These are phyloP conservation scores for Oncorhynchus masou DNA, from an alignment of 2,113 vertebrate species.

Conservation along the genomic window DNA sequence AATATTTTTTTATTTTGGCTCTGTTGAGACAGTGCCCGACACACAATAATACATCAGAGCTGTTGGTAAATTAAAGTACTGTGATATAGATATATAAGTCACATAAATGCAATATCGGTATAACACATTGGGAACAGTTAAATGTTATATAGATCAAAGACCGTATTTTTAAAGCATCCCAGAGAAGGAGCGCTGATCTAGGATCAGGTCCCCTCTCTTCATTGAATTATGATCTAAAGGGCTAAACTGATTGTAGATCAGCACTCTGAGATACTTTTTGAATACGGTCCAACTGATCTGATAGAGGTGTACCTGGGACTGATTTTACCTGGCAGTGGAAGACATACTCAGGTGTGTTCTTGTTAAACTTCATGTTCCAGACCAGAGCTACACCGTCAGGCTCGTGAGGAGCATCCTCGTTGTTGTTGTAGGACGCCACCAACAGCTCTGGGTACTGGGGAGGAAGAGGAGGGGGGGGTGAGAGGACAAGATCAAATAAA, in stretches of 20 bases:
- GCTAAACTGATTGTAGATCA: no score
- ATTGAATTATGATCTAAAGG: no score
- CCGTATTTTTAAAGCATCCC: no score
- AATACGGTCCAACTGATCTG: background rate
- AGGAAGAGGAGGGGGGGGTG: background rate
- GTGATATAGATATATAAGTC: background rate
- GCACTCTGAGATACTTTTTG: background rate
- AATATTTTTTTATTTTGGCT: background rate
- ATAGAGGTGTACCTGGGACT: background rate
- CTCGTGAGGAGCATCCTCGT: constrained; percentile 95
- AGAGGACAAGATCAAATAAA: constrained; percentile 18
- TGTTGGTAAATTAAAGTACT: background rate
- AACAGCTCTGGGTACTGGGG: constrained; percentile 90
- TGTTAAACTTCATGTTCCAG: constrained; percentile 99
- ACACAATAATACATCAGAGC: background rate
- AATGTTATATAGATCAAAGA: no score
- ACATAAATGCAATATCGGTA: no score
- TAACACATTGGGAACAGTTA: no score
- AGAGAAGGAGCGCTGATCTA: no score
- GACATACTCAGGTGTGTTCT: constrained; percentile 94
- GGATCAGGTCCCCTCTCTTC: no score
- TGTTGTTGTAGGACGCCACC: constrained; percentile 97
- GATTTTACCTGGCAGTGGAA: constrained; percentile 93
- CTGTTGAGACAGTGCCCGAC: background rate
- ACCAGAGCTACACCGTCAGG: constrained; percentile 94